Base-by-base conservation (phyloP, 2,797 vertebrate genomes). In the Lerista edwardsae region DNA sequence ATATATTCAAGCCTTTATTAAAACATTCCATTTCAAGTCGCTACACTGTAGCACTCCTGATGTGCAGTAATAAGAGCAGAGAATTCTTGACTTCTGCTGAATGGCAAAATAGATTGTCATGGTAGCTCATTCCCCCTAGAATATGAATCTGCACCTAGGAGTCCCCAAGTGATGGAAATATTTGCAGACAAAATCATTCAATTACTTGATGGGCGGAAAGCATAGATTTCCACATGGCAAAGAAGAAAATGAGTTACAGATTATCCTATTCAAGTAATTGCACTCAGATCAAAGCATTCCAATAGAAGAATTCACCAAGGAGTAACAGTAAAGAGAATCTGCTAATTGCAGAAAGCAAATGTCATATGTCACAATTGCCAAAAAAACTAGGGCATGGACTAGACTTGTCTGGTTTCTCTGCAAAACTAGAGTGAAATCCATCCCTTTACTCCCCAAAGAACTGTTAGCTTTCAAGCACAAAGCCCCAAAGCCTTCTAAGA, bases 271-370 rank as follows among this genome's bases (percentile, higher is more conserved):
- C 57, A 67, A 21, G 19, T 80, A 74, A 80, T 41, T 67, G 69
- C 44, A 67, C 44, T 55, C 36, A 8, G 65, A 77, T 78, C 41
- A 78, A 84, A 84, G 51, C 19, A 69, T 83, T 69, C 62, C 74
- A 69, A 44, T 44, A 47, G 31, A 41, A 69, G 23, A 34, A 61
- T 39, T 23, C 23, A 67, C 31, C 19, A 19, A 84, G 75, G 29
- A 77, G 55, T 14, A 84, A 78, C 19, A 15, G 23, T 47, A 27
- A 69, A 41, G 39, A 57, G 69, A 71, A 78, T 36, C 29, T 2
- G 23, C 4, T 23, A 61, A 78, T 44, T 77, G 15, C n/a, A 78
- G 65, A 34, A 44, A 41, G 36, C 21, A 69, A 77, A 69, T 44
- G 51, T 41, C n/a, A 44, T 14, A 23, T 17, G 23, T 25, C 31